Evolutionary conservation across 2,113 vertebrate species (phyloP).

Genomic region (Perca flavescens): DNA sequence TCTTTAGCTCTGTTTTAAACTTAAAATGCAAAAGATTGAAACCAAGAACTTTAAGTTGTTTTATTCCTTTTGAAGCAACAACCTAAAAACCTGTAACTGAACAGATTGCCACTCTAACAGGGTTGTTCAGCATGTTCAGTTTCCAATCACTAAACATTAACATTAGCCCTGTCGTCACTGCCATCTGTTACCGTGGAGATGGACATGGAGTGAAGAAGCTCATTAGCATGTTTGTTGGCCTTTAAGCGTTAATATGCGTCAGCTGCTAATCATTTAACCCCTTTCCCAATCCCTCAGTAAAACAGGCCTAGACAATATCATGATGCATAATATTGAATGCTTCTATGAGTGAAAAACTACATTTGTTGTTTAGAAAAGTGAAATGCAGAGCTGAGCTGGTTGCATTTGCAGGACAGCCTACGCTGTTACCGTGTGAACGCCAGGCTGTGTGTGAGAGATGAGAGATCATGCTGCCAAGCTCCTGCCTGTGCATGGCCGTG

Average conservation of each 20-base stretch:
- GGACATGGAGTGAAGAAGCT: conserved; percentile 23
- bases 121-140: not conserved
- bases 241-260: not conserved
- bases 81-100: conserved; percentile 11
- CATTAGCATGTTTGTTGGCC: conserved; percentile 8
- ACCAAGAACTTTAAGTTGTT: no score
- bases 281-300: conserved; percentile 11
- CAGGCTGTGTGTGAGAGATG: conserved; percentile 9
- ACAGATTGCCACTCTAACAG: conserved; percentile 40
- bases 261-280: not conserved
- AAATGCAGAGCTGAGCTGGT: conserved; percentile 4
- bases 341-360: not conserved
- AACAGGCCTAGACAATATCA: not conserved
- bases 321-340: not conserved
- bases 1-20: no score
- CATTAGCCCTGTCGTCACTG: conserved; percentile 30
- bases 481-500: not conserved
- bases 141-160: conserved; percentile 43
- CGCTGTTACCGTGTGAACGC: conserved; percentile 9
- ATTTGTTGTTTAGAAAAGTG: not conserved
- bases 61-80: no score
- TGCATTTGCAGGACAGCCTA: conserved; percentile 5
- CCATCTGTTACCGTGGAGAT: conserved; percentile 64
- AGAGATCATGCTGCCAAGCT: conserved; percentile 17
- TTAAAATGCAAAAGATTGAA: no score